phyloP scores from a whole-genome alignment of 1,140 invertebrate species.

The Drosophila carrolli region DNA sequence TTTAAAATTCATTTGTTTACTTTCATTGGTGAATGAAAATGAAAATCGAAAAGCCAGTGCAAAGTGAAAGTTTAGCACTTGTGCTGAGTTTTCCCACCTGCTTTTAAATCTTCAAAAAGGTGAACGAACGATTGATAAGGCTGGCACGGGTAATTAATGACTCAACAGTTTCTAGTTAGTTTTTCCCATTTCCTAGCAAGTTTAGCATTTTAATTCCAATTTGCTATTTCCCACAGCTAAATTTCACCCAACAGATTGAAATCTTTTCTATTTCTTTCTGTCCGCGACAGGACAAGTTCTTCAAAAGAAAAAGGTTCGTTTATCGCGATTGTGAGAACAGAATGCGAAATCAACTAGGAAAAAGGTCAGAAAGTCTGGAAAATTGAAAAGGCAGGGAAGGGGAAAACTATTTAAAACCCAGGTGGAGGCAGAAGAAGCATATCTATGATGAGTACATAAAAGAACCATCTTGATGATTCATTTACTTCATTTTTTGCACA shows the following conservation, averaged over 20 bases:
- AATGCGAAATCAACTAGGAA: conserved; percentile 35
- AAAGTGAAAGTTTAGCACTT: conserved; percentile 58
- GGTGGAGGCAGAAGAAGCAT: conserved; percentile 7
- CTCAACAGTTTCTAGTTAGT: conserved; percentile 16
- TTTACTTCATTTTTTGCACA: conserved; percentile 12
- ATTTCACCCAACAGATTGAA: conserved; percentile 17
- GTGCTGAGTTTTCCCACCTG: conserved; percentile 36
- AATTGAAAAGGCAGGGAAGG: conserved; percentile 25
- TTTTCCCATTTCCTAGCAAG: conserved; percentile 8
- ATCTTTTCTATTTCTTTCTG: conserved; percentile 14
- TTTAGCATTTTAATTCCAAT: conserved; percentile 24
- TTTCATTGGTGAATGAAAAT: conserved; percentile 31
- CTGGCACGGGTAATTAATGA: conserved; percentile 16
- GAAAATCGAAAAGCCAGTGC: conserved; percentile 18
- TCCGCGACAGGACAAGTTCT: conserved; percentile 22
- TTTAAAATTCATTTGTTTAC: conserved; percentile 48
- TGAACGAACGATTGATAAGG: conserved; percentile 43
- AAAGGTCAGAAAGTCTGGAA: conserved; percentile 20
- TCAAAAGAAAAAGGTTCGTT: conserved; percentile 40
- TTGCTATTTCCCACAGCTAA: conserved; percentile 29
- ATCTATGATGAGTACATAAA: conserved; percentile 36
- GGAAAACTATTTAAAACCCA: conserved; percentile 50
- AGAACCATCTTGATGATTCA: conserved; percentile 52
- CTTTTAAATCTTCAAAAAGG: conserved; percentile 7
- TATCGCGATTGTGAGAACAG: conserved; percentile 41